Base-by-base conservation (phyloP, 2,888 invertebrate genomes). In the Ophraella communa region DNA sequence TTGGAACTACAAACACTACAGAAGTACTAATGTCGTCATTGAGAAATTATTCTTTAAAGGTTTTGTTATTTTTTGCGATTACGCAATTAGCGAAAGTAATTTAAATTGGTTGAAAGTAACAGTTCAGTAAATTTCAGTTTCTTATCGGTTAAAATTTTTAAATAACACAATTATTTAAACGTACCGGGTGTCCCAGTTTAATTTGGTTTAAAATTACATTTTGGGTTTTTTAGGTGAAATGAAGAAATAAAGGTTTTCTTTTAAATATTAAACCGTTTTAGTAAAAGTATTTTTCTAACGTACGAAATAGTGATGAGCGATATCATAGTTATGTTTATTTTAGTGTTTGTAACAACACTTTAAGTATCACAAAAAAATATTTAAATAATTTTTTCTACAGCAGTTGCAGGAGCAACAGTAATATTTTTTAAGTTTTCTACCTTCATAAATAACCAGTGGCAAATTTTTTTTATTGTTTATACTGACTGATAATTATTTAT, bases 101-200 rank as follows among this genome's bases (percentile, higher is more conserved):
- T 17, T 39, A 14, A 39, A 17, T 39, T 39, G 39, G 39, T 30
- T 33, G 57, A 57, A 17, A 24, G 20, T 45, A 49, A 30, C 39
- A 30, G 27, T 58, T 58, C 23, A 49, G 44, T 23, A 47, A 17
- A 47, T 57, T 47, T 30, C 47, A 57, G 20, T 35, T 57, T 18
- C 33, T 57, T 57, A 45, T 27, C 33, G 18, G 23, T 30, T 45
- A 57, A 20, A 18, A 27, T 20, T 30, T 51, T 4, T n/a, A 23
- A 39, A 39, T 5, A 39, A 14, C 17, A 35, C 11, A 11, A 5
- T 17, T 39, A 39, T 39, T 14, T 39, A 2, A 39, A 14, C 17
- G 39, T 39, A 39, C 39, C 39, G 39, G 39, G 39, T 39, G 39
- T 39, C 39, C 39, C 39, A 39, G 39, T 39, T 39, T 35, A 35